Evolutionary conservation across 2,888 invertebrate genomes (phyloP).

Genomic region (Meandrusa payeni): DNA sequence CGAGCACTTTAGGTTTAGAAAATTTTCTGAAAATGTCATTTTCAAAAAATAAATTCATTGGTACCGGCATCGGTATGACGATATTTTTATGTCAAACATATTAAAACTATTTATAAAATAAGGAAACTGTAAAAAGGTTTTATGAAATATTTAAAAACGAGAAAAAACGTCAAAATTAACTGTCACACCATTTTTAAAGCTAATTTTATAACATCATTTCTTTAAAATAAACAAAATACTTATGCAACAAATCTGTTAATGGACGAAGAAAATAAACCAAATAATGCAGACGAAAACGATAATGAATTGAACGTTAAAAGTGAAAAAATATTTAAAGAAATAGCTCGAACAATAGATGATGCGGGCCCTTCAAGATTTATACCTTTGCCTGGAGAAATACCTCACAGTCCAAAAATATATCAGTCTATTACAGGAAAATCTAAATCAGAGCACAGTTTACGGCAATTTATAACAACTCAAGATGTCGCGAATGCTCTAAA

Average conservation of each 20-base stretch:
- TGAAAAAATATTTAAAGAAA: conserved; percentile 31
- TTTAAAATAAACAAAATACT: conserved; percentile 45
- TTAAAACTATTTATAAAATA: too few species aligned
- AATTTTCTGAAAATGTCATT: too few species aligned
- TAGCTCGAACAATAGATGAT: conserved; percentile 39
- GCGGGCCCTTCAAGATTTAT: conserved; percentile 59
- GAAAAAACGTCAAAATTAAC: conserved; percentile 28
- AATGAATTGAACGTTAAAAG: conserved; percentile 38
- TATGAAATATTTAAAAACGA: conserved; percentile 2
- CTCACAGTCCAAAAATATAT: conserved; percentile 32
- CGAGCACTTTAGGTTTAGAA: too few species aligned
- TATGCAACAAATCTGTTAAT: conserved; percentile 58
- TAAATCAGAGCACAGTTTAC: conserved; percentile 67
- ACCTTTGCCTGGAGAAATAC: conserved; percentile 56
- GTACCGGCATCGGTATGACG: too few species aligned
- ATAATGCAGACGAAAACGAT: conserved; percentile 38
- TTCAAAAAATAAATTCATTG: too few species aligned
- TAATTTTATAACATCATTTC: conserved; percentile 31
- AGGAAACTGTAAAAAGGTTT: too few species aligned
- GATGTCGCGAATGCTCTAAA: conserved; percentile 62
- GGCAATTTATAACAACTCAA: conserved; percentile 58
- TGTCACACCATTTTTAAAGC: conserved; percentile 23
- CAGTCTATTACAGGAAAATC: conserved; percentile 52
- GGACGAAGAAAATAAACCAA: conserved; percentile 52
- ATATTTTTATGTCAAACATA: too few species aligned